Conservation (phyloP, 2,797 vertebrate genomes). For the Lutjanus argentimaculatus region DNA sequence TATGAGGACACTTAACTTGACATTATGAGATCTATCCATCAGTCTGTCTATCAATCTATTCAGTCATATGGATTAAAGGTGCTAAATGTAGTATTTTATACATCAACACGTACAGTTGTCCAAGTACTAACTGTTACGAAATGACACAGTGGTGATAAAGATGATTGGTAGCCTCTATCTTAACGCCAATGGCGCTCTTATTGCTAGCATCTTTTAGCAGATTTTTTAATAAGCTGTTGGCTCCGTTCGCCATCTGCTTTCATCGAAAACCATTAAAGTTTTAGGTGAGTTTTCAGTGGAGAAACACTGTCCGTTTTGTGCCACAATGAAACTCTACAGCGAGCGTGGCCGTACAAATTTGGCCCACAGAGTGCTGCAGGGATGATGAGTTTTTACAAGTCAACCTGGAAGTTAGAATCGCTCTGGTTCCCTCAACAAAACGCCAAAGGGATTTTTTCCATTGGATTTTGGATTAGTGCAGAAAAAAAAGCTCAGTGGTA, state of each 20-base stretch:
- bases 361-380: neutral
- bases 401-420: too few relatives aligned
- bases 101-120: neutral
- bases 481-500: too few relatives aligned
- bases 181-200: neutral
- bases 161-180: constrained; percentile 16
- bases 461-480: too few relatives aligned
- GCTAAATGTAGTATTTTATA: constrained; percentile 18
- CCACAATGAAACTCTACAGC: neutral
- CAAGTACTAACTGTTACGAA: neutral
- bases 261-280: neutral
- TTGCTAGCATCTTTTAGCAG: neutral
- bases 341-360: neutral
- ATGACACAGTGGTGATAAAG: neutral
- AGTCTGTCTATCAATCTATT: neutral
- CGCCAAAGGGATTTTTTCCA: too few relatives aligned
- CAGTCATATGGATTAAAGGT: constrained; percentile 15
- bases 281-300: neutral
- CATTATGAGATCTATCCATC: neutral
- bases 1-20: constrained; percentile 55
- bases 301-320: neutral
- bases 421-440: too few relatives aligned
- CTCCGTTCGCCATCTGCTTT: neutral
- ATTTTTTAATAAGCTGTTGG: neutral
- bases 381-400: too few relatives aligned